Conservation (phyloP, 2,888 invertebrate genomes). For the Acronicta aceris region DNA sequence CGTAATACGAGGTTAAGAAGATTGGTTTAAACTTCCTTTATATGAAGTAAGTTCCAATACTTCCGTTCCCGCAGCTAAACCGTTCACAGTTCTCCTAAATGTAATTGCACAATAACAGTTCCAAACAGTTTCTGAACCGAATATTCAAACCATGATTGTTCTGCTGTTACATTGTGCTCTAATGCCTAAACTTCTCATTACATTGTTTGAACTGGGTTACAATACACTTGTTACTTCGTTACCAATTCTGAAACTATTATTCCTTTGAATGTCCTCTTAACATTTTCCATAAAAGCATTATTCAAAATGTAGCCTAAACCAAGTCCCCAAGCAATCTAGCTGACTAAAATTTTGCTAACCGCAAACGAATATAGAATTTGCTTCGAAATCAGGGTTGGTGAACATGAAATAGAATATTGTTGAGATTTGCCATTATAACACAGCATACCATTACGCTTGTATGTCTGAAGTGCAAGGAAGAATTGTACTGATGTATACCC, state of each 20-base stretch:
- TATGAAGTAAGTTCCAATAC: conserved; percentile 6
- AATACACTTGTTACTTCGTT: conserved; percentile 48
- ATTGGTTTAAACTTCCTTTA: no score
- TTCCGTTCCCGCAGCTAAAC: conserved; percentile 3
- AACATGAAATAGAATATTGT: conserved; percentile 19
- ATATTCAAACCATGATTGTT: conserved; percentile 41
- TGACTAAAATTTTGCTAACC: conserved; percentile 55
- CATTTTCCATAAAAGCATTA: conserved; percentile 42
- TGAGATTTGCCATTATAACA: neutral
- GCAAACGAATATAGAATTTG: conserved; percentile 32
- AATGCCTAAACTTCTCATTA: conserved; percentile 31
- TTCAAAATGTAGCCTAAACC: conserved; percentile 31
- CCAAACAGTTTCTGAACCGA: conserved; percentile 23
- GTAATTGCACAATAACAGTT: conserved; percentile 24
- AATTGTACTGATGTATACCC: no score
- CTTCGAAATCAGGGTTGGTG: conserved; percentile 33
- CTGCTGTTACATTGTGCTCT: conserved; percentile 32
- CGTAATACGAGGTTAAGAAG: no score
- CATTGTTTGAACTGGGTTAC: conserved; percentile 41
- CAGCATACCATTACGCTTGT: no score
- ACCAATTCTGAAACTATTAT: conserved; percentile 39
- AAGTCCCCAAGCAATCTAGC: conserved; percentile 57
- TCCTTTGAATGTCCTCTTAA: conserved; percentile 27
- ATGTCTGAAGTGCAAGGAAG: no score
- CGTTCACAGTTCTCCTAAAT: conserved; percentile 11